phyloP scores from a whole-genome alignment of 2,888 invertebrate genomes.

The Macroteleia sp. region DNA sequence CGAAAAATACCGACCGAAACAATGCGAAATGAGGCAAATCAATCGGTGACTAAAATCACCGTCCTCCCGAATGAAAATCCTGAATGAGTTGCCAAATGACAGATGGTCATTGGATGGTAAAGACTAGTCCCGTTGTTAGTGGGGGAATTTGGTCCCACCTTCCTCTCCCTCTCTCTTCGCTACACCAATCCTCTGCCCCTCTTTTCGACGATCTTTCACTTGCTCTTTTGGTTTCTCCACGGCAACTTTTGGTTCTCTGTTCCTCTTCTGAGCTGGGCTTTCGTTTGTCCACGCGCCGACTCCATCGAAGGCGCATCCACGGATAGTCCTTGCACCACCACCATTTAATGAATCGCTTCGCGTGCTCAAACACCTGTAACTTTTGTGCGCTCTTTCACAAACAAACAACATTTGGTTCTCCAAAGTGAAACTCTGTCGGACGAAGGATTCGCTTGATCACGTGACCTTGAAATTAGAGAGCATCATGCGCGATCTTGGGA shows the following conservation, averaged over 20 bases:
- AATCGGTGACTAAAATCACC: constrained; percentile 42
- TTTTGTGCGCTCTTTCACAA: constrained; percentile 36
- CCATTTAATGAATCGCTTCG: constrained; percentile 59
- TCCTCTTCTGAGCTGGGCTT: constrained; percentile 51
- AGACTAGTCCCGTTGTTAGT: constrained; percentile 64
- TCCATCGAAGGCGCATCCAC: constrained; percentile 71
- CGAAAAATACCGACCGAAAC: background rate
- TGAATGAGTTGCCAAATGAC: constrained; percentile 70
- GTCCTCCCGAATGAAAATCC: constrained; percentile 57
- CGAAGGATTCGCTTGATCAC: background rate
- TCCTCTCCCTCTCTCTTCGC: constrained; percentile 2
- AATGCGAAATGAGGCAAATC: constrained; percentile 44
- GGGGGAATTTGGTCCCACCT: constrained; percentile 71
- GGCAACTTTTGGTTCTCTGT: constrained; percentile 37
- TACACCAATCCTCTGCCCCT: constrained; percentile 3
- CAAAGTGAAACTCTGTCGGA: constrained; percentile 6
- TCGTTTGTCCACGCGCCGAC: constrained; percentile 72
- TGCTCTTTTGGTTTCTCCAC: constrained; percentile 49
- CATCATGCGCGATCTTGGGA: constrained; percentile 12
- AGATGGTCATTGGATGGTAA: constrained; percentile 71
- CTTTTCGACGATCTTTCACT: constrained; percentile 43
- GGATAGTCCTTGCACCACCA: constrained; percentile 64
- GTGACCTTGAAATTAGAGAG: constrained; percentile 23
- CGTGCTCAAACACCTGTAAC: constrained; percentile 80
- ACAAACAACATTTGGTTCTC: background rate